Conservation (phyloP, 1,140 invertebrate genomes). For the Potamilus streckersoni region DNA sequence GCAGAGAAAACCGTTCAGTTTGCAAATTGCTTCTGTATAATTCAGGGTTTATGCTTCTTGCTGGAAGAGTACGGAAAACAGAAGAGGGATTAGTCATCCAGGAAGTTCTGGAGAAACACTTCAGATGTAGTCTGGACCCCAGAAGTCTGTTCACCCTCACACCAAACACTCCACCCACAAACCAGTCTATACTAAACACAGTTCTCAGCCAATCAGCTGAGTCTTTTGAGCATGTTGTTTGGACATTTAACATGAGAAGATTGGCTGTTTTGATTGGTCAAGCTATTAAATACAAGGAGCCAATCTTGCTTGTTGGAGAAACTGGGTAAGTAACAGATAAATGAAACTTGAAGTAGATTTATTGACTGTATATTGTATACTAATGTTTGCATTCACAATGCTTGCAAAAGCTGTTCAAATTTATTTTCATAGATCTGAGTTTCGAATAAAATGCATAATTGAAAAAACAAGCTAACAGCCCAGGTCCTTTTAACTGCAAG, state of each 20-base stretch:
- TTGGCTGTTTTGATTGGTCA: slow-evolving; percentile 91
- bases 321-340: slow-evolving; percentile 76
- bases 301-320: slow-evolving; percentile 95
- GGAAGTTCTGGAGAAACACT: slow-evolving; percentile 84
- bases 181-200: slow-evolving; percentile 78
- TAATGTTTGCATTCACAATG: not conserved
- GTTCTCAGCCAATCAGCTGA: slow-evolving; percentile 68
- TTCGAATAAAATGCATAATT: too few relatives aligned
- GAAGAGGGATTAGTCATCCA: slow-evolving; percentile 81
- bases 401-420: too few relatives aligned
- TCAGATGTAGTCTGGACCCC: slow-evolving; percentile 83
- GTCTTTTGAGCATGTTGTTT: slow-evolving; percentile 86
- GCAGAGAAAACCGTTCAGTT: slow-evolving; percentile 1
- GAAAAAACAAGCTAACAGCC: not conserved
- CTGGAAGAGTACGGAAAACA: slow-evolving; percentile 88
- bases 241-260: slow-evolving; percentile 92
- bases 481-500: not conserved
- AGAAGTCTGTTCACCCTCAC: slow-evolving; percentile 83
- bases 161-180: slow-evolving; percentile 81
- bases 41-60: slow-evolving; percentile 88
- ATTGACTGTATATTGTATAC: not conserved
- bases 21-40: not conserved
- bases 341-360: slow-evolving; percentile 1
- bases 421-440: too few relatives aligned
- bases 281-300: slow-evolving; percentile 92